A percentile compares a stretch with the other conserved stretches of the same genome.
These are phyloP conservation scores for Octonoba sinensis DNA, from an alignment of 2,888 invertebrate genomes.

Conservation along the genomic window DNA sequence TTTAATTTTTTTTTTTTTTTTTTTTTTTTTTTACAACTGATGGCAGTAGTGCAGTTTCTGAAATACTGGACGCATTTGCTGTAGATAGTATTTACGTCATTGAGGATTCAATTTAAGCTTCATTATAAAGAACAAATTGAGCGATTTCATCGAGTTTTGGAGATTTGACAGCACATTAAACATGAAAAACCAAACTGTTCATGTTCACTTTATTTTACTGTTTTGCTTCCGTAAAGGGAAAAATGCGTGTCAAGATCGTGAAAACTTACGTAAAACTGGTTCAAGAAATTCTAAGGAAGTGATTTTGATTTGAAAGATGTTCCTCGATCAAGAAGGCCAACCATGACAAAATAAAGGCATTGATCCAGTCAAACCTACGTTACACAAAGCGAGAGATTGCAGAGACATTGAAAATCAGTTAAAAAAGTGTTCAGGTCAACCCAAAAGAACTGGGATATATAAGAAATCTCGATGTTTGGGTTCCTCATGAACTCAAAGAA, in stretches of 20 bases:
- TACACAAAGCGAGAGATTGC: too few species aligned
- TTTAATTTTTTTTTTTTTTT: neutral
- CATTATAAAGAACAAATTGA: neutral
- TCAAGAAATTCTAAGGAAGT: too few species aligned
- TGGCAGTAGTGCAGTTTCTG: too few species aligned
- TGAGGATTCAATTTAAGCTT: neutral
- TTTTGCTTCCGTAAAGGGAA: too few species aligned
- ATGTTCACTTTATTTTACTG: neutral
- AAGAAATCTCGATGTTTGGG: neutral
- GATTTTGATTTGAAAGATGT: too few species aligned
- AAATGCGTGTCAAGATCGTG: too few species aligned
- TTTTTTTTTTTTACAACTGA: neutral
- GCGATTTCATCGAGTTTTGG: neutral
- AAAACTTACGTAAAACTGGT: too few species aligned
- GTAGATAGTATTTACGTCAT: neutral
- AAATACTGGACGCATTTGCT: neutral
- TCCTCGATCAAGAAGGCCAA: neutral
- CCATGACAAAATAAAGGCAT: neutral
- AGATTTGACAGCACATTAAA: too few species aligned
- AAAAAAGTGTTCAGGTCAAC: too few species aligned
- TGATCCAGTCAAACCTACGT: neutral
- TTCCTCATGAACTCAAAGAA: too few species aligned
- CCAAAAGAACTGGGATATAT: neutral
- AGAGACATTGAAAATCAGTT: neutral
- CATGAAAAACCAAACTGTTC: neutral